Evolutionary conservation across 2,888 invertebrate species (phyloP), one percentile per base, ranked within the genome.

Genomic region (Himalopsyche tibetana): DNA sequence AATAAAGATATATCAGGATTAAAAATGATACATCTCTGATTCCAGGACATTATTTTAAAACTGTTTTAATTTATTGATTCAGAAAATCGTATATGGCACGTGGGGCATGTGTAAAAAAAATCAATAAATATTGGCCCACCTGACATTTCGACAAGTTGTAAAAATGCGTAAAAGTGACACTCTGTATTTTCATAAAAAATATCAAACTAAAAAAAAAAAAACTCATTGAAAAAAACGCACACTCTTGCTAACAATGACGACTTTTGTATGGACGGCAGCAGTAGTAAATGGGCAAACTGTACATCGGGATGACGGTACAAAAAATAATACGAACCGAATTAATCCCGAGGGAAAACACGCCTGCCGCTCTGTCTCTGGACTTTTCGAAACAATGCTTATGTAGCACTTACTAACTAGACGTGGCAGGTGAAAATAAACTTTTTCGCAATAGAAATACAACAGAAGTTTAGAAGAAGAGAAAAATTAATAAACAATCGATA

Each of bases 301-400:
- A 74, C 11, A 74, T 74, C 19, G 36, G 28, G 38, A 74, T 74
- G 74, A 74, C 74, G 28, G 38, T 74, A 74, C 74, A 36, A 74
- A 74, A 74, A 74, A 28, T 63, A 36, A 74, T 74, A 38, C 38
- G 74, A 74, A 36, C 5, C 36, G 36, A 36, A 74, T 74, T 36
- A 74, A 28, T 28, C 74, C 74, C 74, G 38, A 15, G 74, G 74
- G 74, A 74, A 36, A 36, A 36, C 38, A 15, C 74, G 28, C 2
- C 74, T 38, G 36, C n/a, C 38, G 12, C 11, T 28, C 74, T 74
- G 74, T 74, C 74, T 12, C 36, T 74, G 74, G 74, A 74, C 74
- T 38, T 5, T 28, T 51, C 15, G 51, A 51, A 15, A 51, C 51
- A 15, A 15, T 51, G 3, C 15, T 19, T 17, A 17, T 11, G 5